Conservation (phyloP, 2,888 invertebrate species). For the Polyommatus iphigenia region DNA sequence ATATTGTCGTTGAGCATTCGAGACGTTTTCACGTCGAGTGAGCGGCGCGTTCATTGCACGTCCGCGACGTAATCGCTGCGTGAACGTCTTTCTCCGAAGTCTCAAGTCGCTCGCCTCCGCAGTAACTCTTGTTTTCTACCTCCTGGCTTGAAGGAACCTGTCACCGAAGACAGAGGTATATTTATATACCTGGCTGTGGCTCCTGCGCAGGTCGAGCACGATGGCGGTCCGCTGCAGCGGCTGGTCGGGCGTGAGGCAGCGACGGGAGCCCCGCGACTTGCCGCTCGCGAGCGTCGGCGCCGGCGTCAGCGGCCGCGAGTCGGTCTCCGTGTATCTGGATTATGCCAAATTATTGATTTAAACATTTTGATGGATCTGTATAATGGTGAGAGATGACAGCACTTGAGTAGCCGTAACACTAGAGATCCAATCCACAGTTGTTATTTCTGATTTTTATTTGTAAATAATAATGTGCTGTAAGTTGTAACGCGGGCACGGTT, state of each 20-base stretch:
- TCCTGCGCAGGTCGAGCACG: slow-evolving; percentile 85
- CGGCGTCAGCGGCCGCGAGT: slow-evolving; percentile 90
- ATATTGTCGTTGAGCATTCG: too few species aligned
- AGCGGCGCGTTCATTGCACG: too few species aligned
- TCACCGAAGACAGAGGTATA: too few species aligned
- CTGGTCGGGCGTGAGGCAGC: slow-evolving; percentile 88
- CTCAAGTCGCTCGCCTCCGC: neutral
- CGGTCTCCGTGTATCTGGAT: slow-evolving; percentile 88
- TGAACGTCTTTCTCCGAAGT: neutral
- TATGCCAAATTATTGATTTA: neutral
- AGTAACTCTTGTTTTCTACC: neutral
- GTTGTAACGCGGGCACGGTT: too few species aligned
- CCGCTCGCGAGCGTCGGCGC: slow-evolving; percentile 88
- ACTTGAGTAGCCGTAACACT: too few species aligned
- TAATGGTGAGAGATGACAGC: too few species aligned
- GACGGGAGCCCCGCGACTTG: slow-evolving; percentile 84
- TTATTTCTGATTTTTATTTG: too few species aligned
- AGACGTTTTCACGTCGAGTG: too few species aligned
- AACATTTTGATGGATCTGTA: too few species aligned
- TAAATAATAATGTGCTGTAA: too few species aligned
- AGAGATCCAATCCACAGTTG: too few species aligned
- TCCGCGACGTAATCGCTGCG: neutral
- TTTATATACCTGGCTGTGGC: slow-evolving; percentile 85
- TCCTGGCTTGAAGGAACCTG: neutral
- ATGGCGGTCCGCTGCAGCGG: slow-evolving; percentile 83